These are phyloP conservation scores for Oriolus oriolus DNA, from an alignment of 2,113 vertebrate species.

Conservation along the genomic window DNA sequence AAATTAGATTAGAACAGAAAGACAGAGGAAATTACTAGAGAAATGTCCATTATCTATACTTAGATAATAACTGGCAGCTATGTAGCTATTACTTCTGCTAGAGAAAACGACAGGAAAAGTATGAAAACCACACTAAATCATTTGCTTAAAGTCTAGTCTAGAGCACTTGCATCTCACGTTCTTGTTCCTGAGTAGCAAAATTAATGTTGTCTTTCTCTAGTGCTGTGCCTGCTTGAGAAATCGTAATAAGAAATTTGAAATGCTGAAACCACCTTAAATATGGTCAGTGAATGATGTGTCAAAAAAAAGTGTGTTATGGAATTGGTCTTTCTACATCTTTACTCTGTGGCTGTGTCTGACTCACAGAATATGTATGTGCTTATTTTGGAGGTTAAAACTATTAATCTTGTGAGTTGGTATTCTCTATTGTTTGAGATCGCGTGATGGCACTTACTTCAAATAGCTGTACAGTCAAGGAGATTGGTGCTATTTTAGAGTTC, in stretches of 20 bases:
- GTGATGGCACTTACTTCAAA: background rate
- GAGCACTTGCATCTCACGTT: background rate
- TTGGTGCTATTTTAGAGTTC: background rate
- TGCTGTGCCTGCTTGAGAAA: background rate
- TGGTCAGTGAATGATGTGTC: background rate
- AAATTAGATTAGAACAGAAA: background rate
- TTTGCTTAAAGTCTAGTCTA: background rate
- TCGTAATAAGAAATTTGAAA: background rate
- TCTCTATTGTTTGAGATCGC: background rate
- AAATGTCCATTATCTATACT: background rate
- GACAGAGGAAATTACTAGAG: background rate
- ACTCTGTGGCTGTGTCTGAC: background rate
- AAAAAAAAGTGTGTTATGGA: background rate
- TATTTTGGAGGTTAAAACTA: background rate
- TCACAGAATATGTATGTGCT: fast-evolving
- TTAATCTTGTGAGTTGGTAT: background rate
- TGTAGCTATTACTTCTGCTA: background rate
- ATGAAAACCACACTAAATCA: background rate
- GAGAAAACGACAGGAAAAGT: background rate
- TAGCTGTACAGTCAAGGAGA: background rate
- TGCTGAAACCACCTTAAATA: background rate
- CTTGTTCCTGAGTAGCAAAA: background rate
- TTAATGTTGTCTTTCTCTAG: background rate
- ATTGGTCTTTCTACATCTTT: background rate
- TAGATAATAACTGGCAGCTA: background rate